These are phyloP conservation scores for Nemoura dubitans DNA, from an alignment of 2,888 invertebrate genomes.

Conservation along the genomic window DNA sequence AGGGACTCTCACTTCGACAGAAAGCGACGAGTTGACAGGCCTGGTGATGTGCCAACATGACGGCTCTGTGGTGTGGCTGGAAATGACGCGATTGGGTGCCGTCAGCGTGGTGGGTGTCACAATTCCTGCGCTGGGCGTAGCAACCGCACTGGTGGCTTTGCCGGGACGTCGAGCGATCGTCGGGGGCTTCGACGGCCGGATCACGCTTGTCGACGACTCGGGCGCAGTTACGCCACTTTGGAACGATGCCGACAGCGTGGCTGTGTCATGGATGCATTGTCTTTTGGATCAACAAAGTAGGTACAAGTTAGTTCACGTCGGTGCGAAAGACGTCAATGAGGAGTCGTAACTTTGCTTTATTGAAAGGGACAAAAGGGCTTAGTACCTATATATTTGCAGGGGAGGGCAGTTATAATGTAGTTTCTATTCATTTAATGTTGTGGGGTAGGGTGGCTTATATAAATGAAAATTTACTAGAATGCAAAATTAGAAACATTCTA, in stretches of 20 bases:
- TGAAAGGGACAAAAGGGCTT: no score
- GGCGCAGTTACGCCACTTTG: neutral
- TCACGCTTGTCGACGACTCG: neutral
- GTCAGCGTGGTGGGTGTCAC: neutral
- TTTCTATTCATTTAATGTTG: neutral
- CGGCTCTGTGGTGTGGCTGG: neutral
- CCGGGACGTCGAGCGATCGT: neutral
- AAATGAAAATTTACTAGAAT: no score
- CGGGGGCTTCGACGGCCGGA: neutral
- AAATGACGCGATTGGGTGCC: neutral
- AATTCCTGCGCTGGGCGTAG: neutral
- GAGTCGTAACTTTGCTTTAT: no score
- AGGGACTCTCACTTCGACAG: no score
- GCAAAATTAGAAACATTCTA: no score
- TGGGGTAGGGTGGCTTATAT: no score
- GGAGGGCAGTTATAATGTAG: no score
- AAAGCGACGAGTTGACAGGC: neutral
- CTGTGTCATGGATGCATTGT: neutral
- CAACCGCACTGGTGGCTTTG: neutral
- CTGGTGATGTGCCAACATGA: neutral
- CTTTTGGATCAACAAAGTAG: neutral
- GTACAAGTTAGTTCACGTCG: neutral
- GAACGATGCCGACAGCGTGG: neutral
- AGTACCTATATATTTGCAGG: no score
- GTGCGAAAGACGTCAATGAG: no score